A percentile compares a stretch with the other conserved stretches of the same genome.
These are phyloP conservation scores for Pristionchus japonicus DNA, from an alignment of 2,888 invertebrate species.

Conservation along the genomic window DNA sequence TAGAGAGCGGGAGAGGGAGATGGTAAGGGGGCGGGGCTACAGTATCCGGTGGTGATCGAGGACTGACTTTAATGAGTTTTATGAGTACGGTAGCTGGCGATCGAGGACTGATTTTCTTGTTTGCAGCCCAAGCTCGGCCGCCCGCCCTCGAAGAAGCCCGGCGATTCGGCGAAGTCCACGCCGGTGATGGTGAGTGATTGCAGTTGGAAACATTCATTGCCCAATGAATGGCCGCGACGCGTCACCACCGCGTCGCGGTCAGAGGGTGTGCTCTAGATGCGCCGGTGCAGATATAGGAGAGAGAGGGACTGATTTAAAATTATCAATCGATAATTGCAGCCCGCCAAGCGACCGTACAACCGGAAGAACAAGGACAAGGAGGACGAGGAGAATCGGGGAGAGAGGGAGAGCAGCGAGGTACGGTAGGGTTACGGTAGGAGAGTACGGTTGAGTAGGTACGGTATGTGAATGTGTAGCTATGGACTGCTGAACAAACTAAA, in stretches of 20 bases:
- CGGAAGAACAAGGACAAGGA: not conserved
- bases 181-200: not conserved
- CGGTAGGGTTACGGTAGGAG: not conserved
- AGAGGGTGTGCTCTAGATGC: too few relatives aligned
- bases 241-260: too few relatives aligned
- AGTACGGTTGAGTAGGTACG: not conserved
- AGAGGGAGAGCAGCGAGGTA: slow-evolving; percentile 7
- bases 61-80: not conserved
- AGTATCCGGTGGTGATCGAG: not conserved
- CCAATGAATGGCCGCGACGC: too few relatives aligned
- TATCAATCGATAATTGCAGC: too few relatives aligned
- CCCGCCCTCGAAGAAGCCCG: not conserved
- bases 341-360: not conserved
- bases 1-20: not conserved
- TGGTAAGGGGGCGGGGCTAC: not conserved
- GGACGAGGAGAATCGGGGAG: not conserved
- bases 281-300: too few relatives aligned
- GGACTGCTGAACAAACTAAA: not conserved
- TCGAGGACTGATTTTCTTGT: not conserved
- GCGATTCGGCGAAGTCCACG: not conserved
- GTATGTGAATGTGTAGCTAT: not conserved
- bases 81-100: not conserved
- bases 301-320: too few relatives aligned
- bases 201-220: too few relatives aligned
- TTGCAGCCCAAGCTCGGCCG: not conserved